Base-by-base conservation (phyloP, 2,797 vertebrate species). In the Gephyroberyx darwinii region DNA sequence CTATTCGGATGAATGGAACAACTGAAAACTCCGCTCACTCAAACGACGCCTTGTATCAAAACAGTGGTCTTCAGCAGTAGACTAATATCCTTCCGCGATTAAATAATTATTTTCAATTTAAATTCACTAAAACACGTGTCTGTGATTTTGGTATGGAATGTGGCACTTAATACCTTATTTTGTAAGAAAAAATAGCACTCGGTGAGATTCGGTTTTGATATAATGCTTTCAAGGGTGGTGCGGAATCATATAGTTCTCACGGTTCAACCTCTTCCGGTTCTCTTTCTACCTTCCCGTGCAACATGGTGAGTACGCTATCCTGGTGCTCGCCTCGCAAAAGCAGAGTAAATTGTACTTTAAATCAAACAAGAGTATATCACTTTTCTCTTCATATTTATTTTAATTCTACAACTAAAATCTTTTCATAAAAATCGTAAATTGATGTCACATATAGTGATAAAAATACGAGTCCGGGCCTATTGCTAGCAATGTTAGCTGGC, bases 281-380 rank as follows among this genome's bases (percentile, higher is more conserved):
- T 93, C 90, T 93, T 93, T 92, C 83, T 88, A 91, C 86, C 89
- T 91, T 89, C 82, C 84, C 88, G 81, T 92, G 75, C 91, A 90
- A 75, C 88, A 93, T 93, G 92, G 92, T 93, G 90, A 92, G 92
- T 92, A 58, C 45, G 51, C 17, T 19, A 54, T 31, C 57, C 19
- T 12, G 31, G 50, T 52, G 65, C 70, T 51, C 78, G 58, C 30
- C 0, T 4, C 2, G 14, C n/a, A 1, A 73, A 86, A 80, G 30
- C 48, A 1, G 1, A 64, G 65, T 73, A 77, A 82, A 70, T 0
- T 5, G 0, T 0, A 3, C 1, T 58, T 80, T 58, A 16, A 57
- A 0, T 17, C 13, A 5, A 33, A 5, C 1, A 30, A 3, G 8
- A 0, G 0, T 2, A 41, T 10, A 16, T 26, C 0, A 5, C 2